Percentiles rank a stretch among this genome's conserved stretches.
These are phyloP conservation scores for Microcebus griseorufus DNA, from an alignment of 2,113 vertebrate species.

Conservation along the genomic window DNA sequence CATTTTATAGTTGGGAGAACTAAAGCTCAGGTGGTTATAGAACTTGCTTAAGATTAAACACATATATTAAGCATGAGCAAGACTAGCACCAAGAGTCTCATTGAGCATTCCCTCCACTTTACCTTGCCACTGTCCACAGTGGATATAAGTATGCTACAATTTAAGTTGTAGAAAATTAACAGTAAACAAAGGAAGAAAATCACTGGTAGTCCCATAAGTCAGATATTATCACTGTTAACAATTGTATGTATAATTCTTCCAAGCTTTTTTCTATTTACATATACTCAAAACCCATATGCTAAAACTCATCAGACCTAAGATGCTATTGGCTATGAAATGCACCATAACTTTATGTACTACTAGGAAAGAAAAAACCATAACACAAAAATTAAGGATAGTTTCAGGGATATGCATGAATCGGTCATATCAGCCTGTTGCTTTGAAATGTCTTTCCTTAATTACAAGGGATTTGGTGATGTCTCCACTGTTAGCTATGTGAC, in stretches of 20 bases:
- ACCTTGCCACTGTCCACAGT: neutral
- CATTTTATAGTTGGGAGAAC: neutral
- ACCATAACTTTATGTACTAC: neutral
- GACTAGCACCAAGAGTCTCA: no score
- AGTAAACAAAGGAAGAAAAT: neutral
- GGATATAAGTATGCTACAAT: accelerated
- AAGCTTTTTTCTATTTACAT: neutral
- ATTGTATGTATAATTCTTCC: neutral
- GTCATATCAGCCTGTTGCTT: neutral
- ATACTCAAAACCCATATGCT: neutral
- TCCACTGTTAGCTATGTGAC: neutral
- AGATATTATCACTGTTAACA: neutral
- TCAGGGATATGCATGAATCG: neutral
- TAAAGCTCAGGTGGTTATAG: no score
- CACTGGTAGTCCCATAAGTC: neutral
- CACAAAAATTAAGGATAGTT: neutral
- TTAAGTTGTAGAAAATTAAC: neutral
- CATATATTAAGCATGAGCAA: accelerated
- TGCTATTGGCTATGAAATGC: neutral
- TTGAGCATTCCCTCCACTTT: no score
- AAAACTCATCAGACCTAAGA: neutral
- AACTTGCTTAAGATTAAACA: neutral
- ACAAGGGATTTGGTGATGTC: neutral
- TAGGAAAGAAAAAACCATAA: neutral
- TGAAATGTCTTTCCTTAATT: neutral